phyloP scores from a whole-genome alignment of 2,888 invertebrate species.

The Ophion costatus region DNA sequence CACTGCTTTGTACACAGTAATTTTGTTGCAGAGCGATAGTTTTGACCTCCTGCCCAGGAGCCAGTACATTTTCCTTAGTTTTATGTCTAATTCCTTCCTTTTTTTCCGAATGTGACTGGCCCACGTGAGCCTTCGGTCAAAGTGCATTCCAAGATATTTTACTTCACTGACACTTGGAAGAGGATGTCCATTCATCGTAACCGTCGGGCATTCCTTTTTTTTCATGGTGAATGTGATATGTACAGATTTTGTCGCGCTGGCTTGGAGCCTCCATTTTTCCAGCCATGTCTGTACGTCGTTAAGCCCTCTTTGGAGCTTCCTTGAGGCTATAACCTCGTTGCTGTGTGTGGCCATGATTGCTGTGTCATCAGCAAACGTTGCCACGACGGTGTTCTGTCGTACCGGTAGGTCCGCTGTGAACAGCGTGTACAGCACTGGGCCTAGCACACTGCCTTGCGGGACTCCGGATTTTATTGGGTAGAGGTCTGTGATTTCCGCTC shows the following conservation, averaged over 20 bases:
- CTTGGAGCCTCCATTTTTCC: too few species aligned
- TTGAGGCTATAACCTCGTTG: neutral
- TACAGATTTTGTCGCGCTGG: too few species aligned
- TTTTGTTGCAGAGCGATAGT: constrained; percentile 46
- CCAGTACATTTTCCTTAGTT: constrained; percentile 56
- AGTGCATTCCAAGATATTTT: constrained; percentile 69
- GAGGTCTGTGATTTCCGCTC: constrained; percentile 3
- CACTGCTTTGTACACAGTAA: constrained; percentile 51
- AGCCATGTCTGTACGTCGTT: too few species aligned
- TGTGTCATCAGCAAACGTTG: constrained; percentile 11
- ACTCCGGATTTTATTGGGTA: constrained; percentile 5
- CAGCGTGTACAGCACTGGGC: constrained; percentile 5
- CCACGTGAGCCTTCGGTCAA: constrained; percentile 66
- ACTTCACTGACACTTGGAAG: constrained; percentile 19
- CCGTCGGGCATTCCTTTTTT: too few species aligned
- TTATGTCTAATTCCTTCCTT: constrained; percentile 47
- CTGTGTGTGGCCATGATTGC: constrained; percentile 20
- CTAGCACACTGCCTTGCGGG: constrained; percentile 4
- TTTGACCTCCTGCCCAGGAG: constrained; percentile 43
- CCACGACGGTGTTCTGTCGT: neutral
- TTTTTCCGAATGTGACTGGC: constrained; percentile 40
- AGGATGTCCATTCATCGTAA: too few species aligned
- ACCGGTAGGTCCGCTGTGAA: constrained; percentile 8
- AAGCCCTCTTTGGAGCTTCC: too few species aligned
- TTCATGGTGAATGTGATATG: too few species aligned